Percentiles rank a stretch among this genome's conserved stretches.
Conservation (phyloP, 2,888 invertebrate genomes). For the Diachrysia chrysitis region DNA sequence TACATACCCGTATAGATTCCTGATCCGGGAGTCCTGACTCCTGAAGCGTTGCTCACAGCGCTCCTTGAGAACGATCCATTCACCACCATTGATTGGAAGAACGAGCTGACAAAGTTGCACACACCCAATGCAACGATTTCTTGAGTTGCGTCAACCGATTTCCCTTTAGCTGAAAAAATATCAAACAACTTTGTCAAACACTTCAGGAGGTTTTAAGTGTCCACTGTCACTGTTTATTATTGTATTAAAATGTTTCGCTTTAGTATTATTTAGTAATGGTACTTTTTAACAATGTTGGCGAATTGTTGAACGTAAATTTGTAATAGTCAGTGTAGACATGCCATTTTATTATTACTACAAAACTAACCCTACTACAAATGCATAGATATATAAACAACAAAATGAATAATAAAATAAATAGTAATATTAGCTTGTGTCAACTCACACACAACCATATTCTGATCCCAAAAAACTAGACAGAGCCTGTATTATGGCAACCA, state of each 20-base stretch:
- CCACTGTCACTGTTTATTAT: conserved; percentile 55
- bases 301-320: not conserved
- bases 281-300: not conserved
- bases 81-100: conserved; percentile 94
- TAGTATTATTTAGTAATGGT: too few species aligned
- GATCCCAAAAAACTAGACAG: too few species aligned
- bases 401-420: not conserved
- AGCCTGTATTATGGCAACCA: too few species aligned
- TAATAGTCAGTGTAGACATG: not conserved
- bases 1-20: conserved; percentile 92
- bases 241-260: conserved; percentile 58
- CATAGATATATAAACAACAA: too few species aligned
- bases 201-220: conserved; percentile 57
- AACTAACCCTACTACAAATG: too few species aligned
- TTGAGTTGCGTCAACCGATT: conserved; percentile 93
- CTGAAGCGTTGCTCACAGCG: conserved; percentile 94
- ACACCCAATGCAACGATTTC: conserved; percentile 94
- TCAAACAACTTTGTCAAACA: conserved; percentile 66
- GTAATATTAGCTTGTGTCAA: conserved; percentile 1
- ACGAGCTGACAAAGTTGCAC: conserved; percentile 93
- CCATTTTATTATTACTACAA: too few species aligned
- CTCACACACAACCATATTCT: too few species aligned
- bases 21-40: conserved; percentile 93
- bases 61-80: conserved; percentile 93
- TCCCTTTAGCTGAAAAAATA: conserved; percentile 90